Evolutionary conservation across 2,797 vertebrate genomes (phyloP), one percentile per base, ranked within the genome.

Genomic region (Tragopan temminckii): DNA sequence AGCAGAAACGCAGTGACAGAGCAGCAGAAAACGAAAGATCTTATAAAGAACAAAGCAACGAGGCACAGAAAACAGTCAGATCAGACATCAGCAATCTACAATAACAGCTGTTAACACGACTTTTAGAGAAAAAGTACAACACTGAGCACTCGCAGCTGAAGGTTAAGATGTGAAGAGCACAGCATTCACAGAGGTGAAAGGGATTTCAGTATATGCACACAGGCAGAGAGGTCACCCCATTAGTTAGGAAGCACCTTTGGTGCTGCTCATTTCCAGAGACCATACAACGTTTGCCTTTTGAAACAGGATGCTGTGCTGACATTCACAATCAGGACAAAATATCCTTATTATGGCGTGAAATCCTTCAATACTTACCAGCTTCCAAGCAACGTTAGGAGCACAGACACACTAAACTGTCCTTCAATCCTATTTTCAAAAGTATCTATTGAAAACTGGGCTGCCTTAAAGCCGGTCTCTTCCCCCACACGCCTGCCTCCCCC

Each of bases 1-100:
- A 97, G 98, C 97, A 98, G 97, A 98, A 98, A 98, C 58, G 98
- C 95, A 97, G 97, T 98, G 97, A 98, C 94, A 97, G 97, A 97
- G 97, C 59, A 46, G 96, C 97, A 98, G 97, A 95, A 97, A 97
- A 98, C 93, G 97, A 93, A 86, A 97, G 95, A 97, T 96, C 97
- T 97, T 74, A 71, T 95, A 81, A 97, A 98, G 95, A 97, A 90
- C 97, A 97, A 96, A 98, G 97, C 97, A 97, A 97, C 80, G 96
- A 98, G 94, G 95, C 96, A 95, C 97, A 98, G 95, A 97, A 95
- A 98, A 97, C 97, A 97, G 95, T 97, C 96, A 97, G 96, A 95
- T 85, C 97, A 92, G 95, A 97, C 97, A 96, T 88, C 62, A 90
- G 72, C 85, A 95, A n/a, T 91, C 90, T 75, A 89, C 83, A 96